A percentile compares a stretch with the other conserved stretches of the same genome.
Evolutionary conservation across 2,888 invertebrate species (phyloP).

Genomic region (Syrphus vitripennis): DNA sequence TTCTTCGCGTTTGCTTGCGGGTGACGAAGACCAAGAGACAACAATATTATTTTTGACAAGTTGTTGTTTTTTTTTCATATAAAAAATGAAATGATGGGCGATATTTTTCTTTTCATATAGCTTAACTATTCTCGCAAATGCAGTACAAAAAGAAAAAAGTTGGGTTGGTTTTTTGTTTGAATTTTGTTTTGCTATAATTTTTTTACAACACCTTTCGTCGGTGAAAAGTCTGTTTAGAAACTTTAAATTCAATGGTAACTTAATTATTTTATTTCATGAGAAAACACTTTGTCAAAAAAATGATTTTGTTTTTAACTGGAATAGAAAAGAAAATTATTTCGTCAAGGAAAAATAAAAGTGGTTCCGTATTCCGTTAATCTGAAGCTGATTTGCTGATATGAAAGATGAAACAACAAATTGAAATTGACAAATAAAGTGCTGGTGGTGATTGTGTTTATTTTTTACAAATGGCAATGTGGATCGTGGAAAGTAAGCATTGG

Average conservation of each 20-base stretch:
- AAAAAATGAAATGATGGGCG: conserved; percentile 33
- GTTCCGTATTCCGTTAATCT: conserved; percentile 38
- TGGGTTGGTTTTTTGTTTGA: conserved; percentile 59
- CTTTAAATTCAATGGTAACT: conserved; percentile 35
- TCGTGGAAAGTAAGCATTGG: not conserved
- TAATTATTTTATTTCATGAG: conserved; percentile 18
- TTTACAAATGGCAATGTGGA: not conserved
- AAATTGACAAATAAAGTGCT: conserved; percentile 34
- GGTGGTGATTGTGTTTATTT: conserved; percentile 37
- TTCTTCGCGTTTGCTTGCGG: conserved; percentile 7
- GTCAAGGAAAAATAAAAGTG: conserved; percentile 43
- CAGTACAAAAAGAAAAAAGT: conserved; percentile 13
- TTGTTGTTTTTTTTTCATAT: conserved; percentile 30
- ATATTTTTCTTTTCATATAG: not conserved
- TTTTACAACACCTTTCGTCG: conserved; percentile 13
- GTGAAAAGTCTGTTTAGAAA: conserved; percentile 37
- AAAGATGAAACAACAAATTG: too few relatives aligned
- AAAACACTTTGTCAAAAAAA: conserved; percentile 31
- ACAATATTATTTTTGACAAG: conserved; percentile 59
- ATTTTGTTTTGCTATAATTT: conserved; percentile 70
- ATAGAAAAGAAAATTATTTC: conserved; percentile 2
- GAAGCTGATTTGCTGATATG: too few relatives aligned
- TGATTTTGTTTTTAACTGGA: not conserved
- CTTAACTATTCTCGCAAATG: conserved; percentile 11
- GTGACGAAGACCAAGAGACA: conserved; percentile 52